Base-by-base conservation (phyloP, 2,113 vertebrate genomes). In the Mus spicilegus region DNA sequence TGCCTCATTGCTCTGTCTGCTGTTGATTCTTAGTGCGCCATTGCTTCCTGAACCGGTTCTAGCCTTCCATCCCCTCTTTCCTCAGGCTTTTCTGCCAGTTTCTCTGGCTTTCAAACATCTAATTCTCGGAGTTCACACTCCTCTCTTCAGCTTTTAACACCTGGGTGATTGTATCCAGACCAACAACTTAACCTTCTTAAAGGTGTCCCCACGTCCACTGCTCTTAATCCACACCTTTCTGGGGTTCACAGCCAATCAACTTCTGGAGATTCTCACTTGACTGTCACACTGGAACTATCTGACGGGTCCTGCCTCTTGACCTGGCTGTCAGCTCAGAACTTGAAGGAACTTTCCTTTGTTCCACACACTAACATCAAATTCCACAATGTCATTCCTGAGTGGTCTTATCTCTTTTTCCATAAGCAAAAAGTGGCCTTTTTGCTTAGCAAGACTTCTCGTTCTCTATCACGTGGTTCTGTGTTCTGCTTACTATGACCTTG, bases 111-210 rank as follows among this genome's bases (percentile, higher is more conserved):
- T 14, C 17, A 6, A 69, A 65, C 5, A 7, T 42, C 9, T 9
- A 36, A 51, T 39, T 1, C 33, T 81, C 51, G 20, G n/a, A 10
- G 3, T 7, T 7, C 8, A 1, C 24, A 5, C 12, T 1, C 16
- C 42, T n/a, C 4, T 77, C 19, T 24, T 26, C n/a, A 11, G 17
- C 72, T 12, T 2, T 65, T 14, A 11, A 16, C 0, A 5, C 2
- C 7, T 22, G 7, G 14, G 65, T 58, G 36, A 70, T 65, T 5
- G 0, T 10, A 20, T 30, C 10, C 7, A 72, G 81, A 67, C 26
- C 54, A 10, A 33, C 0, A 20, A 5, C 26, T 33, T 89, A 20
- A 7, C n/a, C 17, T 30, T 0, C 14, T 19, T 19, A 5, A 75
- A 24, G 10, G 9, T 9, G 16, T 49, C 67, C 10, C 78, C 49